Base-by-base conservation (phyloP, 2,888 invertebrate species). In the Cactoblastis cactorum region DNA sequence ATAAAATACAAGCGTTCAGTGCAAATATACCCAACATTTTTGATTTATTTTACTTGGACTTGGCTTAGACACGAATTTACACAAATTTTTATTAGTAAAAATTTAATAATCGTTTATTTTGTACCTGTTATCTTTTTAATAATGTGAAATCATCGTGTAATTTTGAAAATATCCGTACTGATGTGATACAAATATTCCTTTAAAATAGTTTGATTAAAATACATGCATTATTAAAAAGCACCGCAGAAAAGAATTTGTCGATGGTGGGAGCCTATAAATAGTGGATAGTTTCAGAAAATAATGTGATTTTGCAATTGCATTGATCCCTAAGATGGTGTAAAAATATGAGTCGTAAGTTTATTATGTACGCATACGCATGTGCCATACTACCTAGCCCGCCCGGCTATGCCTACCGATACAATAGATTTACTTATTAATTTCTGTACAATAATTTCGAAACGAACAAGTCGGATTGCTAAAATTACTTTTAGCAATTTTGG, bases 331-430 rank as follows among this genome's bases (percentile, higher is more conserved):
- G 70, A 62, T 71, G 69, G 71, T 77, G 74, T 77, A 75, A 70
- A 76, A 74, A 63, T 74, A 72, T 68, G 69, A 75, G 59, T 76
- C 74, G 76, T 74, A 76, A 69, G 65, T 37, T 37, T 37, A 71
- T 75, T 75, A 76, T 75, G 73, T 73, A 76, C 41, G 38, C 77
- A 83, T 73, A 76, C 41, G 38, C 77, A 83, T 78, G 86, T 87
- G 86, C 86, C 86, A 87, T 86, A 86, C 72, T 71, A 63, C 65
- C 71, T 63, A 64, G 66, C 75, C 80, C 73, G 59, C 64, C 68
- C 51, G 78, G 77, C 74, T 70, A 62, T 71, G 63, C 77, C 79
- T 79, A 74, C 77, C 77, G 75, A 78, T 69, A 72, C 74, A 68
- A 67, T 63, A 63, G 62, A 63, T 64, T 51, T 49, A 63, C 63